phyloP scores from a whole-genome alignment of 2,113 vertebrate genomes.

The Regulus satrapa region DNA sequence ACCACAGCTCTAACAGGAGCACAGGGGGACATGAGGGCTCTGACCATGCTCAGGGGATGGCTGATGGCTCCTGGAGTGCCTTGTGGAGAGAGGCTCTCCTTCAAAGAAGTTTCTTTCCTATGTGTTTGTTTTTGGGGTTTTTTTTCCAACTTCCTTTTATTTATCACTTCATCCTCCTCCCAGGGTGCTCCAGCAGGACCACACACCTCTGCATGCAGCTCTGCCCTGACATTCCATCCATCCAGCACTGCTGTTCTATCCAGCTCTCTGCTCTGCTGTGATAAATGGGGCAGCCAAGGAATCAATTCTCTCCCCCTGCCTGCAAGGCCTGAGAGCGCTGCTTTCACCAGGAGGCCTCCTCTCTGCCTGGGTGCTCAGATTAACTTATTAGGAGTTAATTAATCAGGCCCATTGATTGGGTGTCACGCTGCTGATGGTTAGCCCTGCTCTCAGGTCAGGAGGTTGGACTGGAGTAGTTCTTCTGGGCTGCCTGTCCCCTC shows the following conservation, averaged over 20 bases:
- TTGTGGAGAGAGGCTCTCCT: not conserved
- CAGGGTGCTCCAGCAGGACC: not conserved
- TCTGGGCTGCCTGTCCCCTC: not conserved
- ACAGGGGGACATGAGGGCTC: not conserved
- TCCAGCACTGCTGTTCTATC: not conserved
- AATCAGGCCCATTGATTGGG: constrained; percentile 55
- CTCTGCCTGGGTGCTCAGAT: constrained; percentile 27
- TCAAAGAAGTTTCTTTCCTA: not conserved
- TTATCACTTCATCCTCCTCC: not conserved
- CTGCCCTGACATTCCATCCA: not conserved
- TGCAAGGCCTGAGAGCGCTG: not conserved
- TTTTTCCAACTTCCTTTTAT: not conserved
- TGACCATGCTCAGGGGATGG: too few relatives aligned
- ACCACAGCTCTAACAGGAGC: not conserved
- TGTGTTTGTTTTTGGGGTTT: not conserved
- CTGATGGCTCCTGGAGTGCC: not conserved
- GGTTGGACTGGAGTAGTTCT: not conserved
- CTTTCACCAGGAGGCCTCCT: constrained; percentile 24
- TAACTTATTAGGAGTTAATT: constrained; percentile 66
- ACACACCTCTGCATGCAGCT: not conserved
- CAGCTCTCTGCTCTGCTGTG: not conserved
- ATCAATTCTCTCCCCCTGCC: constrained; percentile 21
- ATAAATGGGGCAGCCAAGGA: constrained; percentile 24
- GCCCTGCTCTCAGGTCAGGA: not conserved
- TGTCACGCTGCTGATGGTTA: constrained; percentile 7